Conservation (phyloP, 2,888 invertebrate genomes). For the Gisinianus flammeolus region DNA sequence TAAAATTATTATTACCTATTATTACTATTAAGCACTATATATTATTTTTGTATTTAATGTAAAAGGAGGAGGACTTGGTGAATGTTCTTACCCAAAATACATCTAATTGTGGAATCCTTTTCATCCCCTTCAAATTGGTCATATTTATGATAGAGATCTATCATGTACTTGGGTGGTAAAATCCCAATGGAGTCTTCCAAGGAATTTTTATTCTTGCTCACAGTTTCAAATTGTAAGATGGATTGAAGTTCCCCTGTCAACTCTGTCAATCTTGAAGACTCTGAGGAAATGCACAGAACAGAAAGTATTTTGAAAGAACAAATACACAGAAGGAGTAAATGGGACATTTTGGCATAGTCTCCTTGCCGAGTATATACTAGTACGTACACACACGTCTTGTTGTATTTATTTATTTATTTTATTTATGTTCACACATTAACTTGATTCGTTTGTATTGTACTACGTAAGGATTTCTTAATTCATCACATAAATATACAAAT, state of each 20-base stretch:
- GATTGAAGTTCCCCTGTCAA: conserved; percentile 29
- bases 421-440: not conserved
- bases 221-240: conserved; percentile 28
- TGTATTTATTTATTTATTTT: not conserved
- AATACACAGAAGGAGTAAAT: conserved; percentile 27
- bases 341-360: conserved; percentile 38
- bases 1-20: no score
- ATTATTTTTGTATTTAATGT: no score
- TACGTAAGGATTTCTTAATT: no score
- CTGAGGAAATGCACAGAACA: not conserved
- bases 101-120: conserved; percentile 27
- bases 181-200: not conserved
- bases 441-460: not conserved
- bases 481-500: no score
- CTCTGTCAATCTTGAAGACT: conserved; percentile 16
- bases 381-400: not conserved
- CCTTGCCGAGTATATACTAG: no score
- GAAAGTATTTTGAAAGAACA: conserved; percentile 13
- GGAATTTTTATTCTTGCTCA: conserved; percentile 22
- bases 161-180: conserved; percentile 50
- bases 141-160: conserved; percentile 51
- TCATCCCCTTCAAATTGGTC: conserved; percentile 47
- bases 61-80: no score
- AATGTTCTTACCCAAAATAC: conserved; percentile 38
- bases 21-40: no score